A percentile compares a stretch with the other conserved stretches of the same genome.
These are phyloP conservation scores for Aldabrachelys gigantea DNA, from an alignment of 2,113 vertebrate genomes.

Conservation along the genomic window DNA sequence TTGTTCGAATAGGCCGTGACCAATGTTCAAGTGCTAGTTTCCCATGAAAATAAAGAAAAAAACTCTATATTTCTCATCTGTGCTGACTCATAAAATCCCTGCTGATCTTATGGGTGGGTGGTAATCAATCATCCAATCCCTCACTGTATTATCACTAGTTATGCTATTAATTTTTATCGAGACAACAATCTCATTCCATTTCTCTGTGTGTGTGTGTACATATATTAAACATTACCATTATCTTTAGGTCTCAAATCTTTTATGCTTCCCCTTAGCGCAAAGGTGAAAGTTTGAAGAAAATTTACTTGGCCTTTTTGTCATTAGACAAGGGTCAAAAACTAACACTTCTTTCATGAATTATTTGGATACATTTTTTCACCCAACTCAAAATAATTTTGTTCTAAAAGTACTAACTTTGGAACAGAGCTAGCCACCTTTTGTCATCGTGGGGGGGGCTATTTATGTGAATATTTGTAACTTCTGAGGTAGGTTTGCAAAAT, in stretches of 20 bases:
- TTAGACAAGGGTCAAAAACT: neutral
- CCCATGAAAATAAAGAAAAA: neutral
- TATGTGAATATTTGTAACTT: neutral
- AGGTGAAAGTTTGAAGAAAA: rapidly evolving
- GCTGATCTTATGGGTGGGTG: rapidly evolving
- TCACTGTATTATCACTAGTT: neutral
- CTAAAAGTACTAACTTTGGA: neutral
- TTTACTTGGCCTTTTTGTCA: neutral
- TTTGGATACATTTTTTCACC: neutral
- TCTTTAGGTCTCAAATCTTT: neutral
- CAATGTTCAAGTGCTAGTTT: no score
- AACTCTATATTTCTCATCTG: neutral
- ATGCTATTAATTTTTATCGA: neutral
- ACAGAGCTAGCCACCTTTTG: neutral
- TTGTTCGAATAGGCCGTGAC: neutral
- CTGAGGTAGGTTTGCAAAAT: neutral
- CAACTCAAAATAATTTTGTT: neutral
- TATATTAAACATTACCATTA: neutral
- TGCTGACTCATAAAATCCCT: neutral
- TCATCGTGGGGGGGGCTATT: neutral
- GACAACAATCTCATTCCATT: neutral
- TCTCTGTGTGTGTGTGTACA: no score
- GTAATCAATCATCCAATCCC: rapidly evolving
- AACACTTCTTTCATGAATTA: rapidly evolving
- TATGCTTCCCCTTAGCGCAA: rapidly evolving